Evolutionary conservation across 2,888 invertebrate species (phyloP).

Genomic region (Lathronympha strigana): DNA sequence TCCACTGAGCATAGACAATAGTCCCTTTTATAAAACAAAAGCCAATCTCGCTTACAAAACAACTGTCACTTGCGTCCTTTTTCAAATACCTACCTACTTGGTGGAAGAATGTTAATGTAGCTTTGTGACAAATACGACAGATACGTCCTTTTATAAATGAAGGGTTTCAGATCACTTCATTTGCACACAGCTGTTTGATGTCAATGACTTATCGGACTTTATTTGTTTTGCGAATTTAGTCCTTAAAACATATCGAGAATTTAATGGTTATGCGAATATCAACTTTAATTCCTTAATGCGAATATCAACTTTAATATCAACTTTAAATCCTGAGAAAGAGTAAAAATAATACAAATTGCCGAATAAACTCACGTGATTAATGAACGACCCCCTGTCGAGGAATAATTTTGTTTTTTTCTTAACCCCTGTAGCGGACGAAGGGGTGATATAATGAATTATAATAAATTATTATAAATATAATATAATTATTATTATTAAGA

Average conservation of each 20-base stretch:
- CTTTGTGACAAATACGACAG: neutral
- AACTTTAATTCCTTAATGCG: neutral
- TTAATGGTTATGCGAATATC: neutral
- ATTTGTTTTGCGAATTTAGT: slow-evolving; percentile 6
- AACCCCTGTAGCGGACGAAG: neutral
- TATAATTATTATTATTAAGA: neutral
- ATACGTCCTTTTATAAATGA: neutral
- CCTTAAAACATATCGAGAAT: neutral
- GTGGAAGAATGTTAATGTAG: neutral
- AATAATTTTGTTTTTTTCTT: neutral
- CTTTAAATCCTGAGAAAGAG: neutral
- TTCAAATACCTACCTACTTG: neutral
- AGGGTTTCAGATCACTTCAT: slow-evolving; percentile 34
- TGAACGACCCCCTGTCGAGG: neutral
- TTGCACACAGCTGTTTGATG: slow-evolving; percentile 29
- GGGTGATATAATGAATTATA: neutral
- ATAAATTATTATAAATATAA: neutral
- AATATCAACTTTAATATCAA: neutral
- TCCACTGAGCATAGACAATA: slow-evolving; percentile 20
- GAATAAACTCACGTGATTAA: slow-evolving; percentile 4
- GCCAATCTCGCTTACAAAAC: neutral
- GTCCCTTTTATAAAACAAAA: neutral
- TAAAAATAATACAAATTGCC: neutral
- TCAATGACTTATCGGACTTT: slow-evolving; percentile 18
- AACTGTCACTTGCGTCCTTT: neutral